Percentiles rank a stretch among this genome's conserved stretches.
Conservation (phyloP, 2,888 invertebrate species). For the Lysandra bellargus region DNA sequence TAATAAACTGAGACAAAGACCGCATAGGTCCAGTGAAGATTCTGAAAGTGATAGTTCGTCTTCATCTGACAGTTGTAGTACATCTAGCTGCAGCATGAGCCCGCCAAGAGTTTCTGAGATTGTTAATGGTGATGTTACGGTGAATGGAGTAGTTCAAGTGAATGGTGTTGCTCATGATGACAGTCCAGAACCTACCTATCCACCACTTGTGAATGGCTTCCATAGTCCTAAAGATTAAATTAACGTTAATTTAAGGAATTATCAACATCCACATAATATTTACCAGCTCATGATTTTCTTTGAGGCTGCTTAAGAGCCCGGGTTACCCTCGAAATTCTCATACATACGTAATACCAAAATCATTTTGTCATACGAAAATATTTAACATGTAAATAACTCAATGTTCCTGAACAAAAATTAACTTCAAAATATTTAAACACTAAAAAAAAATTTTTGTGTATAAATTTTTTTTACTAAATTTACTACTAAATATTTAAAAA, state of each 20-base stretch:
- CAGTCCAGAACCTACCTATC: conserved; percentile 43
- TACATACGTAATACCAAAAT: no score
- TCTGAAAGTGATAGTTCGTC: conserved; percentile 83
- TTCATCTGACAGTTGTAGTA: conserved; percentile 65
- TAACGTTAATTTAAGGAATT: not conserved
- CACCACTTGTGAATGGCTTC: conserved; percentile 66
- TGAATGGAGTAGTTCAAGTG: conserved; percentile 39
- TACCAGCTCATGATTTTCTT: not conserved
- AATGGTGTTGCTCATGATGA: conserved; percentile 47
- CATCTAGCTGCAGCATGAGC: conserved; percentile 70
- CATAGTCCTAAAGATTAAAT: conserved; percentile 51
- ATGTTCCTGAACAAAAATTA: no score
- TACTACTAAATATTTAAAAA: no score
- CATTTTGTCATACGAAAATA: no score
- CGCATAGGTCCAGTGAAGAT: conserved; percentile 75
- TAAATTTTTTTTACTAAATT: no score
- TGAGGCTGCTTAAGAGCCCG: not conserved
- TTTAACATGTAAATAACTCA: no score
- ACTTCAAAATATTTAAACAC: no score
- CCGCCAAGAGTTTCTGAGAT: conserved; percentile 47
- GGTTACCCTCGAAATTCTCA: no score
- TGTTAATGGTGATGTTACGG: conserved; percentile 41
- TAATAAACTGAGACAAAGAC: conserved; percentile 75
- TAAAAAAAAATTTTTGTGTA: no score
- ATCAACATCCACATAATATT: not conserved